A percentile compares a stretch with the other conserved stretches of the same genome.
Conservation (phyloP, 2,797 vertebrate species). For the Manis javanica region DNA sequence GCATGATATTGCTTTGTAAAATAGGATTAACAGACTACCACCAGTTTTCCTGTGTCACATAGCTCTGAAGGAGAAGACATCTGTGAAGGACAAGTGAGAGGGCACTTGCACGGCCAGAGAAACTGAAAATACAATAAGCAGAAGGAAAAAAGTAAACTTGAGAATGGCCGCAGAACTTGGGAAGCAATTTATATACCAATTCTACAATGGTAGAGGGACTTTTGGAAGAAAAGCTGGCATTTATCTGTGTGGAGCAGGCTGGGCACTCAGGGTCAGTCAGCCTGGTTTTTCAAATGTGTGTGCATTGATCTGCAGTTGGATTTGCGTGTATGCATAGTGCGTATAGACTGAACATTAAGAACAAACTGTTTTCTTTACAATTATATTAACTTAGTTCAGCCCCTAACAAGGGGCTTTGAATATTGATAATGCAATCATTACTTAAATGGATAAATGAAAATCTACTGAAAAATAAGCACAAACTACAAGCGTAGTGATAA, state of each 20-base stretch:
- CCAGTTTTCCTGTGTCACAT: not conserved
- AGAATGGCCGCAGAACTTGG: not conserved
- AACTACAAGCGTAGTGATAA: not conserved
- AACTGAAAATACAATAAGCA: not conserved
- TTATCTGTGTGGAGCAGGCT: not conserved
- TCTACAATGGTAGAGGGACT: not conserved
- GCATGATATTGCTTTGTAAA: not conserved
- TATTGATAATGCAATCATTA: slow-evolving; percentile 17
- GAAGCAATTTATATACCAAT: not conserved
- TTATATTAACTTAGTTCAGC: not conserved
- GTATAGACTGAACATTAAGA: not conserved
- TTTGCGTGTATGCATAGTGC: not conserved
- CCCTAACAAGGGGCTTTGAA: not conserved
- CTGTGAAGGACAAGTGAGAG: slow-evolving; percentile 9
- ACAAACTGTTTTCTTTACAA: not conserved
- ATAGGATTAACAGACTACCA: not conserved
- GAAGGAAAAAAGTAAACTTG: not conserved
- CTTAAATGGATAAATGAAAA: slow-evolving; percentile 34
- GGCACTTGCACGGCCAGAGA: not conserved
- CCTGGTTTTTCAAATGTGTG: not conserved
- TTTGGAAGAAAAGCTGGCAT: not conserved
- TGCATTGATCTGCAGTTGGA: not conserved
- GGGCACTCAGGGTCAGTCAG: not conserved
- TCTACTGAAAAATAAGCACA: not conserved
- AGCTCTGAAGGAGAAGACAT: not conserved